A percentile compares a stretch with the other conserved stretches of the same genome.
Conservation (phyloP, 1,140 invertebrate species). For the Bombus confusus region DNA sequence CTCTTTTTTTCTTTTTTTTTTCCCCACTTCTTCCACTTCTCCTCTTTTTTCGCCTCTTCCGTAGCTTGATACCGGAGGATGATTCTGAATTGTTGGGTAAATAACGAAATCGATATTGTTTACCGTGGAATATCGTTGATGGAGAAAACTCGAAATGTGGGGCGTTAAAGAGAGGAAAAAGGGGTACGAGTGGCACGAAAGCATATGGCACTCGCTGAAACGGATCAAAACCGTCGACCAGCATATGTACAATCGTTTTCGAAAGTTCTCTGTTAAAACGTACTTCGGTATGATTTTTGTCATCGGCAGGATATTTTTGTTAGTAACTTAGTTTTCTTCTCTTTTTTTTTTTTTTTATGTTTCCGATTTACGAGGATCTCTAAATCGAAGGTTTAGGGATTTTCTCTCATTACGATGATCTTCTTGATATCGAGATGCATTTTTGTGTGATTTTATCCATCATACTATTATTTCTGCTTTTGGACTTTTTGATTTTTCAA, state of each 20-base stretch:
- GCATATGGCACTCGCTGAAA: background rate
- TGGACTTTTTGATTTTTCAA: too few relatives aligned
- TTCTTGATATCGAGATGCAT: too few relatives aligned
- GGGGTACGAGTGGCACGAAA: slow-evolving; percentile 1
- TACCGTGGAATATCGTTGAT: slow-evolving; percentile 1
- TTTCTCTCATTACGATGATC: too few relatives aligned
- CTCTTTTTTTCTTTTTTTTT: too few relatives aligned
- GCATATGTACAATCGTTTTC: background rate
- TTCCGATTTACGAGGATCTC: too few relatives aligned
- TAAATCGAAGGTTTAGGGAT: too few relatives aligned
- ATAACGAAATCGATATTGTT: slow-evolving; percentile 35
- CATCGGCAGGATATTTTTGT: background rate
- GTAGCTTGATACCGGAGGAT: slow-evolving; percentile 18
- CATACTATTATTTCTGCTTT: too few relatives aligned
- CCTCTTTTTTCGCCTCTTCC: background rate
- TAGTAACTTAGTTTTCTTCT: too few relatives aligned
- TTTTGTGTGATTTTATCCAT: too few relatives aligned
- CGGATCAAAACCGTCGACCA: background rate
- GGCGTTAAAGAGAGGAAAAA: background rate
- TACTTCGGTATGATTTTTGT: background rate
- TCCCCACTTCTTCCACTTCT: too few relatives aligned
- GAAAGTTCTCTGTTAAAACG: background rate
- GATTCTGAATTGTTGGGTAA: slow-evolving; percentile 32
- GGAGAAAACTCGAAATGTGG: background rate
- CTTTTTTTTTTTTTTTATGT: background rate